These are phyloP conservation scores for Platorchestia sp. DNA, from an alignment of 1,140 invertebrate genomes.

Conservation along the genomic window DNA sequence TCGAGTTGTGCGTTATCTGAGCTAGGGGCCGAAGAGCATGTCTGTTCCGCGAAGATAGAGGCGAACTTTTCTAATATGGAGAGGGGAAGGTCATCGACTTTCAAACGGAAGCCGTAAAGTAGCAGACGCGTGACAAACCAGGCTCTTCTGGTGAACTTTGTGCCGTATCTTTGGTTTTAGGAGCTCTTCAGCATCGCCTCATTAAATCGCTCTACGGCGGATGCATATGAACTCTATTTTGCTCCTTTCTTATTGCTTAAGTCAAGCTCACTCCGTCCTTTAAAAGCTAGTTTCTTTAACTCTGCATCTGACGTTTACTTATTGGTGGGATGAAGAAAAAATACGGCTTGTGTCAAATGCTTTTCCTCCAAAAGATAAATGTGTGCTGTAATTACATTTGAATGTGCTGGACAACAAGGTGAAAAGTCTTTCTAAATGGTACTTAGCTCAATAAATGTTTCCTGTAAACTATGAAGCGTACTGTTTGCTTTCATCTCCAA, in stretches of 20 bases:
- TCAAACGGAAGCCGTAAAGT: not conserved
- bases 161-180: not conserved
- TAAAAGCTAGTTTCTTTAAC: not conserved
- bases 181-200: not conserved
- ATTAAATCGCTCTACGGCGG: not conserved
- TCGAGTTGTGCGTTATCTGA: not conserved
- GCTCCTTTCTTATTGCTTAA: too few species aligned
- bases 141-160: conserved; percentile 23
- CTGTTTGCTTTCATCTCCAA: too few species aligned
- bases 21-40: not conserved
- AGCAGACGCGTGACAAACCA: conserved; percentile 16
- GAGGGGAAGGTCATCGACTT: not conserved
- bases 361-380: not conserved
- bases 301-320: not conserved
- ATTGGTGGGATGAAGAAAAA: not conserved
- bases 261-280: not conserved
- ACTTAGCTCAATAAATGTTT: too few species aligned
- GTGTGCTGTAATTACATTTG: too few species aligned
- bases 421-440: too few species aligned
- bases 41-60: not conserved
- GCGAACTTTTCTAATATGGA: conserved; percentile 45
- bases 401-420: too few species aligned
- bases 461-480: too few species aligned
- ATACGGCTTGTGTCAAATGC: not conserved
- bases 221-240: not conserved